phyloP scores from a whole-genome alignment of 2,888 invertebrate species.

The Lasioglossum oenotherae region DNA sequence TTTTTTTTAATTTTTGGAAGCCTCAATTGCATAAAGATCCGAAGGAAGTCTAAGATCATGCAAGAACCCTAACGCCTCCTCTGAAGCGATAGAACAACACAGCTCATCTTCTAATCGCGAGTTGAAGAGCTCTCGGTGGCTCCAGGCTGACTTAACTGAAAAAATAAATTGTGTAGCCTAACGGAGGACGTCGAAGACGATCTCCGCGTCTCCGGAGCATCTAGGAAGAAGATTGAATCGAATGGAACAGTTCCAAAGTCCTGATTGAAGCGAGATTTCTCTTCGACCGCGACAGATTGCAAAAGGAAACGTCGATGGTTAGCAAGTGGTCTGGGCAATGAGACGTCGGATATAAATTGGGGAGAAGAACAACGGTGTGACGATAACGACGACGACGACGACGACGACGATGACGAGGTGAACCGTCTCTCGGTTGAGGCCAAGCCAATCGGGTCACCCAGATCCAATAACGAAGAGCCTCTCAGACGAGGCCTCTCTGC shows the following conservation, averaged over 20 bases:
- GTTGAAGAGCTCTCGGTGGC: too few species aligned
- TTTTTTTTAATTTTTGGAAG: too few species aligned
- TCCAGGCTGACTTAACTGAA: too few species aligned
- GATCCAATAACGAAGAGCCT: conserved; percentile 79
- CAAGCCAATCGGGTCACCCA: conserved; percentile 83
- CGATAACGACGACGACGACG: conserved; percentile 31
- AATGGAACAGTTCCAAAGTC: background rate
- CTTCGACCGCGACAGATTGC: conserved; percentile 9
- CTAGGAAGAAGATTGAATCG: background rate
- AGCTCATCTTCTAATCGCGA: too few species aligned
- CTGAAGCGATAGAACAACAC: too few species aligned
- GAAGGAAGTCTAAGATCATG: too few species aligned
- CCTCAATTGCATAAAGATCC: too few species aligned
- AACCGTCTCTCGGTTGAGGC: conserved; percentile 55
- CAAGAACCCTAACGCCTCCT: too few species aligned
- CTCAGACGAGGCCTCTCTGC: conserved; percentile 54
- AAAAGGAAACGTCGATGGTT: conserved; percentile 10
- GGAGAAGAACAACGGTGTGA: conserved; percentile 7
- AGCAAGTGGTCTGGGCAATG: background rate
- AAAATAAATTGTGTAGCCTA: background rate
- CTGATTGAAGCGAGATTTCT: background rate
- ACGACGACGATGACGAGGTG: conserved; percentile 47
- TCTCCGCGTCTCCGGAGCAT: background rate
- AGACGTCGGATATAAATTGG: background rate
- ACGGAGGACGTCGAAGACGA: background rate